phyloP scores from a whole-genome alignment of 2,113 vertebrate genomes.

The Grus americana region DNA sequence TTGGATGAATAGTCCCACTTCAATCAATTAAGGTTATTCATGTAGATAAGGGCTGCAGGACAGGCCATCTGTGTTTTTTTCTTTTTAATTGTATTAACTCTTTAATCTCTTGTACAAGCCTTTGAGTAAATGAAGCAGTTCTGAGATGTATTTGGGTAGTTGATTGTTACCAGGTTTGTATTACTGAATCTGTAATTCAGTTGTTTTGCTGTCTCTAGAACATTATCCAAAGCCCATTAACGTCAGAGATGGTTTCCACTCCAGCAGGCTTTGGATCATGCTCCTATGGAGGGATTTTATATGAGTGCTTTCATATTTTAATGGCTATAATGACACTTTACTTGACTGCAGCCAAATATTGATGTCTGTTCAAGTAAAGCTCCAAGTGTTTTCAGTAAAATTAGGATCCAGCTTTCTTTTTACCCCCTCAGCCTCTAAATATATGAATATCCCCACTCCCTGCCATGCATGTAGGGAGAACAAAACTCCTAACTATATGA shows the following conservation, averaged over 20 bases:
- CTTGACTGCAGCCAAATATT: slow-evolving; percentile 14
- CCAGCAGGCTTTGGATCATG: slow-evolving; percentile 27
- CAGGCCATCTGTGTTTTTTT: not conserved
- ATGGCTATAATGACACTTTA: slow-evolving; percentile 30
- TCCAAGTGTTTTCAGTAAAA: not conserved
- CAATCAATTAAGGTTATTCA: slow-evolving; percentile 17
- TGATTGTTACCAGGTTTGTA: not conserved
- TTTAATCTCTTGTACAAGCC: slow-evolving; percentile 3
- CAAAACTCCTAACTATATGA: not conserved
- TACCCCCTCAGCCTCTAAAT: not conserved
- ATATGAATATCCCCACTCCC: not conserved
- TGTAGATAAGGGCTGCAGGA: not conserved
- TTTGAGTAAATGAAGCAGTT: not conserved
- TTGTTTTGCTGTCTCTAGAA: slow-evolving; percentile 16
- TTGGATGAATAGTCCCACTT: not conserved
- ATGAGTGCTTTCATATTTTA: slow-evolving; percentile 41
- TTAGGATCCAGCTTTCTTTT: not conserved
- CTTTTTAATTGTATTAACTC: slow-evolving; percentile 16
- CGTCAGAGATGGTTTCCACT: slow-evolving; percentile 14
- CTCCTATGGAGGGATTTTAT: not conserved
- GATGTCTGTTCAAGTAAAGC: slow-evolving; percentile 15
- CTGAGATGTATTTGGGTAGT: not conserved
- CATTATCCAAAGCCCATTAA: slow-evolving; percentile 42
- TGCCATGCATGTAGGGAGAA: not conserved
- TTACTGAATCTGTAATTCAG: slow-evolving; percentile 3